phyloP scores from a whole-genome alignment of 2,113 vertebrate genomes.

The Talpa occidentalis region DNA sequence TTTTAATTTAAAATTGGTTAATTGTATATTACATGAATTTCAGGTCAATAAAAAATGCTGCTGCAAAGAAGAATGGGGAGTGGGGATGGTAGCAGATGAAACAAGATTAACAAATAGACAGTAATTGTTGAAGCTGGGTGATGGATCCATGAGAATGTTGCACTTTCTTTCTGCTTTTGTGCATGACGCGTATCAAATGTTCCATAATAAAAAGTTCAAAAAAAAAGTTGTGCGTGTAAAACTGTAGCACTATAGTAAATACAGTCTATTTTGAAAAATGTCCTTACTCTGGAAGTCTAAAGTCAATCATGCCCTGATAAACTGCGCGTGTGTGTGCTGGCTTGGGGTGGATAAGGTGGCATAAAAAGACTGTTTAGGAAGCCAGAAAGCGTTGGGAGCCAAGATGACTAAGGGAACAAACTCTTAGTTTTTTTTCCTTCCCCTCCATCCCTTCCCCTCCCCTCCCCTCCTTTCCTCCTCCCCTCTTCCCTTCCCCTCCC shows the following conservation, averaged over 20 bases:
- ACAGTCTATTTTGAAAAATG: slow-evolving; percentile 20
- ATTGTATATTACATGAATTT: not conserved
- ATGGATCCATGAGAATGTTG: not conserved
- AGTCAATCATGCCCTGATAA: not conserved
- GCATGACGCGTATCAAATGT: not conserved
- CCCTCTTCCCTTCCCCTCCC: too few relatives aligned
- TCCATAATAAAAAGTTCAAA: not conserved
- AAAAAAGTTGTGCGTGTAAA: not conserved
- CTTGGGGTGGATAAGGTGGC: not conserved
- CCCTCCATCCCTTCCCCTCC: too few relatives aligned
- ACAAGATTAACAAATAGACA: slow-evolving; percentile 20
- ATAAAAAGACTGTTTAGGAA: not conserved
- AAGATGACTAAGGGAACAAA: not conserved
- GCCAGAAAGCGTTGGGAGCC: not conserved
- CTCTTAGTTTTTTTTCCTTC: not conserved
- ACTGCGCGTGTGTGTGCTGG: not conserved
- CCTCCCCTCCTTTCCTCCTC: too few relatives aligned
- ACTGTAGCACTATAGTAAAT: not conserved
- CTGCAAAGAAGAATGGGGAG: not conserved
- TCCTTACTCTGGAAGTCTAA: not conserved
- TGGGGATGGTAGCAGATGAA: not conserved
- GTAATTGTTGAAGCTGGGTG: not conserved
- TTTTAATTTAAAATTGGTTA: not conserved
- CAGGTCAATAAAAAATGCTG: not conserved
- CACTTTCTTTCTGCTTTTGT: slow-evolving; percentile 8